Percentiles rank a stretch among this genome's conserved stretches.
phyloP scores from a whole-genome alignment of 2,113 vertebrate species.

The Typhlomys cinereus region DNA sequence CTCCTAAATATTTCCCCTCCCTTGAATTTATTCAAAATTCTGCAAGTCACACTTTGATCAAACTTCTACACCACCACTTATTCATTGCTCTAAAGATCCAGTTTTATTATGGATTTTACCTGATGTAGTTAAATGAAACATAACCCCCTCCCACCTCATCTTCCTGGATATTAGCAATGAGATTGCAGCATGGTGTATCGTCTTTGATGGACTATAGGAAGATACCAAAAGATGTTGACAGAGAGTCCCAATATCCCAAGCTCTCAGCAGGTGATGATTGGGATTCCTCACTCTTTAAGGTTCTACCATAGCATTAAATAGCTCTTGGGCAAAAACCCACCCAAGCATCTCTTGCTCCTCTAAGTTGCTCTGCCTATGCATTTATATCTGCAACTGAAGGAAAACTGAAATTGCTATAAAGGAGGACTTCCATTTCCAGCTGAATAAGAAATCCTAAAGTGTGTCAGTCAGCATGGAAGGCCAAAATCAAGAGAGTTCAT shows the following conservation, averaged over 20 bases:
- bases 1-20: constrained; percentile 15
- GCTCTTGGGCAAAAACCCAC: neutral
- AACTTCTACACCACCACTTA: neutral
- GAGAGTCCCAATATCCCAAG: neutral
- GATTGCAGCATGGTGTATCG: neutral
- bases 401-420: no score
- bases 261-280: neutral
- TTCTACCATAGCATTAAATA: neutral
- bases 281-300: neutral
- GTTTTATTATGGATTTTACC: neutral
- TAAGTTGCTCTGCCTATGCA: no score
- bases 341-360: no score
- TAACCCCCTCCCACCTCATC: neutral
- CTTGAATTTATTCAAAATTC: neutral
- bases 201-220: neutral
- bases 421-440: neutral
- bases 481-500: neutral
- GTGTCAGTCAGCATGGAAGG: neutral
- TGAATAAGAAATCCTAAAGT: neutral
- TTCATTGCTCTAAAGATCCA: neutral
- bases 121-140: no score
- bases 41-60: neutral
- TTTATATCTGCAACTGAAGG: no score
- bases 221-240: neutral
- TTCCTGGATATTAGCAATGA: neutral